Evolutionary conservation across 2,113 vertebrate genomes (phyloP).

Genomic region (Zosterops japonicus): DNA sequence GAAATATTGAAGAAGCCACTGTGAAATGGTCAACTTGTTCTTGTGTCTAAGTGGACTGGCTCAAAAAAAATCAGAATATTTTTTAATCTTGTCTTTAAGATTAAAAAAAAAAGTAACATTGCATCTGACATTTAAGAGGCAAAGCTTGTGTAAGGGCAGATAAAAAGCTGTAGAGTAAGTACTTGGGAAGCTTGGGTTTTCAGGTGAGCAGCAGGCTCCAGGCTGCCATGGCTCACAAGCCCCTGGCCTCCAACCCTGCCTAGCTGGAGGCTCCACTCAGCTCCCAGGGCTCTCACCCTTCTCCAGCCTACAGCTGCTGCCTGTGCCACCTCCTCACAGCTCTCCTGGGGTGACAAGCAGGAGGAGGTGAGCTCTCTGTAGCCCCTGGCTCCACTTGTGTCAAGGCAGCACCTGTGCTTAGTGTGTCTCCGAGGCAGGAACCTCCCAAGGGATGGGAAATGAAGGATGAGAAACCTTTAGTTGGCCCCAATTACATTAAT

Average conservation of each 20-base stretch:
- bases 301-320: background rate
- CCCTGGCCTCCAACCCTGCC: background rate
- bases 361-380: background rate
- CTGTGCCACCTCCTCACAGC: fast-evolving
- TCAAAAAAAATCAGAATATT: background rate
- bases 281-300: background rate
- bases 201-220: background rate
- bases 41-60: background rate
- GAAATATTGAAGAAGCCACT: background rate
- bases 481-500: background rate
- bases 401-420: background rate
- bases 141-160: background rate
- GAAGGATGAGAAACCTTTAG: background rate
- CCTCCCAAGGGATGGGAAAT: background rate
- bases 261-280: fast-evolving
- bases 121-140: background rate
- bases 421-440: background rate
- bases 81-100: background rate
- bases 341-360: background rate
- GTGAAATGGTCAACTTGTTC: background rate
- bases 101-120: background rate
- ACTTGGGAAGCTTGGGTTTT: background rate
- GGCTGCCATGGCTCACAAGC: background rate
- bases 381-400: fast-evolving
- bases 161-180: background rate